phyloP scores from a whole-genome alignment of 2,113 vertebrate species.

The Gobiocypris rarus region DNA sequence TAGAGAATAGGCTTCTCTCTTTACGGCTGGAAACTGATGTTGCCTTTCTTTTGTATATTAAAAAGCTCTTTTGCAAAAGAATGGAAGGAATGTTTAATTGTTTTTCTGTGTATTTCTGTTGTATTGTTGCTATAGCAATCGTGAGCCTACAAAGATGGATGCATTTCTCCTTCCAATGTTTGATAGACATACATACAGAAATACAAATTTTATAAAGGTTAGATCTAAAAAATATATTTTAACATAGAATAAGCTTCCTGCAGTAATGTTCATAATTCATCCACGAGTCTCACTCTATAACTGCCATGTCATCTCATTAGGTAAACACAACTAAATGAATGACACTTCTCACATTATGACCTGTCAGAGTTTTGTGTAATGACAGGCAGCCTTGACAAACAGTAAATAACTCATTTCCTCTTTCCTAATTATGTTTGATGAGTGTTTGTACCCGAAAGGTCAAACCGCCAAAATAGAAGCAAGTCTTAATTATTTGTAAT shows the following conservation, averaged over 20 bases:
- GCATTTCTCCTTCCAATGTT: not conserved
- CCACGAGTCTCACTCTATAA: not conserved
- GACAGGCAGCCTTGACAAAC: constrained; percentile 37
- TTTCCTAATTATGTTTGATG: constrained; percentile 54
- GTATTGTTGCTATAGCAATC: constrained; percentile 12
- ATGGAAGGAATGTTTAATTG: not conserved
- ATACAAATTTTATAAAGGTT: not conserved
- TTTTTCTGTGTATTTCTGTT: constrained; percentile 12
- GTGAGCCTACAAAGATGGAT: not conserved
- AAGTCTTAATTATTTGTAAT: constrained; percentile 45
- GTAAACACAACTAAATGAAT: constrained; percentile 12
- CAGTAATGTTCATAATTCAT: constrained; percentile 8
- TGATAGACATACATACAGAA: not conserved
- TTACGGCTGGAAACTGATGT: constrained; percentile 1
- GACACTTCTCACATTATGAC: constrained; percentile 17
- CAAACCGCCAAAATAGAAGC: constrained; percentile 41
- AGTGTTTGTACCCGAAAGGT: constrained; percentile 51
- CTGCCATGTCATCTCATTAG: constrained; percentile 1
- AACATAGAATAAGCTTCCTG: not conserved
- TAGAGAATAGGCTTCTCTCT: not conserved
- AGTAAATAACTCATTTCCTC: constrained; percentile 47
- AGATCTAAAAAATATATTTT: not conserved
- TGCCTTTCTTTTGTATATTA: constrained; percentile 20
- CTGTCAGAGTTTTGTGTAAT: constrained; percentile 25
- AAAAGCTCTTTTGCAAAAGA: constrained; percentile 5